These are phyloP conservation scores for Battus philenor DNA, from an alignment of 1,140 invertebrate genomes.

Conservation along the genomic window DNA sequence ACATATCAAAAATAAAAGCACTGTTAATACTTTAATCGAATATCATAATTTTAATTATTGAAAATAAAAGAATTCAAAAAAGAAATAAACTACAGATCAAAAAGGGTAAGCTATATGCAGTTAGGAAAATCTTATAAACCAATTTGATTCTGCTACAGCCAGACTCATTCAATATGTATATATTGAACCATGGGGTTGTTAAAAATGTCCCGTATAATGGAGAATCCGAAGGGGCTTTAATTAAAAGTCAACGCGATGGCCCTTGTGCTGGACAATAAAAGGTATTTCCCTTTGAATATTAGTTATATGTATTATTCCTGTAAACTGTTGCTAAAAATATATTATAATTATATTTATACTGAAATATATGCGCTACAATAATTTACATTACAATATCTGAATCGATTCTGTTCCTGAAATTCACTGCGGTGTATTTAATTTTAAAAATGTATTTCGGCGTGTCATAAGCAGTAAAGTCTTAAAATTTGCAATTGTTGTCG, in stretches of 20 bases:
- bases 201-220: conserved; percentile 56
- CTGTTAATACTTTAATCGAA: too few relatives aligned
- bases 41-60: too few relatives aligned
- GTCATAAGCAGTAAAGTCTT: neutral
- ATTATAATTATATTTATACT: too few relatives aligned
- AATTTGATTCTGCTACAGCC: conserved; percentile 11
- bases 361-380: too few relatives aligned
- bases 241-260: conserved; percentile 56
- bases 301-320: conserved; percentile 30
- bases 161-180: conserved; percentile 18
- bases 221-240: conserved; percentile 54
- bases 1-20: too few relatives aligned
- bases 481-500: conserved; percentile 19
- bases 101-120: conserved; percentile 2
- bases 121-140: conserved; percentile 13
- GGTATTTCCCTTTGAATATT: conserved; percentile 40
- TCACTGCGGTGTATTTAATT: too few relatives aligned
- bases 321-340: too few relatives aligned
- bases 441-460: too few relatives aligned
- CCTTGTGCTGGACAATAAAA: conserved; percentile 47
- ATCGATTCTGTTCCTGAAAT: too few relatives aligned
- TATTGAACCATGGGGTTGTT: conserved; percentile 29
- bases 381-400: too few relatives aligned
- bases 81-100: conserved; percentile 1
- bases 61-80: too few relatives aligned